These are phyloP conservation scores for Ashinkailepas kermadecensis DNA, from an alignment of 2,888 invertebrate genomes.

Conservation along the genomic window DNA sequence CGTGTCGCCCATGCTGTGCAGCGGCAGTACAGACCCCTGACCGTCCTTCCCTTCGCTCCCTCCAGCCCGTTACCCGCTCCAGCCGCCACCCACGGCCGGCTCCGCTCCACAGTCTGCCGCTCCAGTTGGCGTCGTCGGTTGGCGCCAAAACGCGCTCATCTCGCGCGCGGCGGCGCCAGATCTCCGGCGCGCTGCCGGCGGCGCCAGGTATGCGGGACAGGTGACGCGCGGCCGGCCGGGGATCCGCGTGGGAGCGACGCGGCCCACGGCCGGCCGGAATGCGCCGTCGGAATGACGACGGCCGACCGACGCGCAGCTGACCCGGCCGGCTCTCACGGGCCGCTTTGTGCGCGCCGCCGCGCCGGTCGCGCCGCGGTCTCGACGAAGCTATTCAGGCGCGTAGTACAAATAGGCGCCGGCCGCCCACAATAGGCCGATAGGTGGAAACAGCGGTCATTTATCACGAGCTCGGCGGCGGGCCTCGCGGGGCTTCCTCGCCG, in stretches of 20 bases:
- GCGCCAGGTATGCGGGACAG: not conserved
- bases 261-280: not conserved
- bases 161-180: not conserved
- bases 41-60: no score
- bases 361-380: not conserved
- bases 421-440: not conserved
- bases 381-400: not conserved
- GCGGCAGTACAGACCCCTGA: no score
- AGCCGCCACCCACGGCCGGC: no score
- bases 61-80: not conserved
- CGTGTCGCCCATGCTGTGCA: no score
- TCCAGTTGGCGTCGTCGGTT: not conserved
- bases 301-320: not conserved
- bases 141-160: not conserved
- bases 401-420: not conserved
- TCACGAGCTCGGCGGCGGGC: not conserved
- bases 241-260: not conserved
- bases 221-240: not conserved
- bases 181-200: not conserved
- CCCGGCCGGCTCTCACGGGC: not conserved
- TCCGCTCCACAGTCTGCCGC: not conserved
- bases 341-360: not conserved
- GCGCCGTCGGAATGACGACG: not conserved
- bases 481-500: not conserved
- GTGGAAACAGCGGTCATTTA: conserved; percentile 12